These are phyloP conservation scores for Trachops cirrhosus DNA, from an alignment of 2,797 vertebrate genomes.

Conservation along the genomic window DNA sequence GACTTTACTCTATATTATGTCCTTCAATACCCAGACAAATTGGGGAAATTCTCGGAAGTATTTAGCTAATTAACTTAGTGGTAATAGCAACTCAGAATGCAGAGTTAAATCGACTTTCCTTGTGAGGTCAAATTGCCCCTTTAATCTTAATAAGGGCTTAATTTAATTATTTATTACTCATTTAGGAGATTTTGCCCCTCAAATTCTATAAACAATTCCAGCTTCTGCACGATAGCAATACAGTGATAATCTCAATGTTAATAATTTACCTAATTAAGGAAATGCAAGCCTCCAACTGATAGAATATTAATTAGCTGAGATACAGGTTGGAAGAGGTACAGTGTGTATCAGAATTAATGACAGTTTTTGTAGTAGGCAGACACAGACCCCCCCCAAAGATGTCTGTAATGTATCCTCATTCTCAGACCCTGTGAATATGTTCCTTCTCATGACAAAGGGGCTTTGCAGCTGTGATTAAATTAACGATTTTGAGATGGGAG, in stretches of 20 bases:
- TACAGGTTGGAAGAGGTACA: constrained; percentile 69
- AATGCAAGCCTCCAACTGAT: constrained; percentile 69
- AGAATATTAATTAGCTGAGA: constrained; percentile 71
- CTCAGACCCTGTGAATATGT: neutral
- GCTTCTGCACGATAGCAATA: constrained; percentile 26
- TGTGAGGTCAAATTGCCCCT: constrained; percentile 22
- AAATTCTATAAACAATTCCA: constrained; percentile 65
- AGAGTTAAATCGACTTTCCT: constrained; percentile 47
- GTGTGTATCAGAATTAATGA: constrained; percentile 48
- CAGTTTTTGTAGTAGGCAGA: neutral
- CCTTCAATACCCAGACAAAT: constrained; percentile 50
- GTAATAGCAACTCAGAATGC: neutral
- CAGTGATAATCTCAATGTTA: constrained; percentile 69
- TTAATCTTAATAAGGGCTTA: constrained; percentile 45
- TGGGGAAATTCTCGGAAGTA: constrained; percentile 22
- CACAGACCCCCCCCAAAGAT: neutral
- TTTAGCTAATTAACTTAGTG: constrained; percentile 57
- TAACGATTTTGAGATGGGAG: neutral
- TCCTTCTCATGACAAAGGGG: neutral
- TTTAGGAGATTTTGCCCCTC: constrained; percentile 49
- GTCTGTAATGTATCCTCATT: neutral
- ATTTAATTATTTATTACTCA: constrained; percentile 58
- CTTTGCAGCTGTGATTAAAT: neutral
- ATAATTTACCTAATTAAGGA: constrained; percentile 77
- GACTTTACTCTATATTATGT: constrained; percentile 29